These are phyloP conservation scores for Ia io DNA, from an alignment of 2,113 vertebrate species.

Conservation along the genomic window DNA sequence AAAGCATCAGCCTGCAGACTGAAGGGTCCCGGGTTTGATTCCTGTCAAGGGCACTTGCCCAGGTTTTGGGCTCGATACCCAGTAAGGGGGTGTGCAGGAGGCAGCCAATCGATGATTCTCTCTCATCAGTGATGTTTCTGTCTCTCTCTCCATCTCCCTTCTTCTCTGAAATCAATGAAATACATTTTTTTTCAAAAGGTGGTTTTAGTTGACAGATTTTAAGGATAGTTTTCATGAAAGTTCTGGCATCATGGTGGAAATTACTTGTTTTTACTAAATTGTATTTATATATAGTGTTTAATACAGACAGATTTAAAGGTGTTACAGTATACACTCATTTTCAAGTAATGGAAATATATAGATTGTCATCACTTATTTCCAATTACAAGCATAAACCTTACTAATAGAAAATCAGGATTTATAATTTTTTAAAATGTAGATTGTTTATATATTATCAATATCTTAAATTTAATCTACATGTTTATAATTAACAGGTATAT, in stretches of 20 bases:
- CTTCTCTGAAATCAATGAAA: too few relatives aligned
- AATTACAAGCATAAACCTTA: not conserved
- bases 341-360: not conserved
- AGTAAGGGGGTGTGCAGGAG: too few relatives aligned
- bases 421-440: not conserved
- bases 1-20: too few relatives aligned
- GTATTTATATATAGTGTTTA: not conserved
- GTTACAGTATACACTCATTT: not conserved
- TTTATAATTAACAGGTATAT: not conserved
- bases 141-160: too few relatives aligned
- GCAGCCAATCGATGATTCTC: too few relatives aligned
- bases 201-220: not conserved
- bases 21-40: too few relatives aligned
- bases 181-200: not conserved
- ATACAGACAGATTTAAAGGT: not conserved
- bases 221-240: slow-evolving; percentile 36
- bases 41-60: too few relatives aligned
- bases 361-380: not conserved
- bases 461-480: not conserved
- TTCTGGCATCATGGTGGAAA: not conserved
- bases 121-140: too few relatives aligned
- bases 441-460: not conserved
- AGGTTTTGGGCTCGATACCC: too few relatives aligned
- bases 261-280: slow-evolving; percentile 27
- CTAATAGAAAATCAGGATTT: not conserved